phyloP scores from a whole-genome alignment of 2,888 invertebrate species.

The Microdon myrmicae region DNA sequence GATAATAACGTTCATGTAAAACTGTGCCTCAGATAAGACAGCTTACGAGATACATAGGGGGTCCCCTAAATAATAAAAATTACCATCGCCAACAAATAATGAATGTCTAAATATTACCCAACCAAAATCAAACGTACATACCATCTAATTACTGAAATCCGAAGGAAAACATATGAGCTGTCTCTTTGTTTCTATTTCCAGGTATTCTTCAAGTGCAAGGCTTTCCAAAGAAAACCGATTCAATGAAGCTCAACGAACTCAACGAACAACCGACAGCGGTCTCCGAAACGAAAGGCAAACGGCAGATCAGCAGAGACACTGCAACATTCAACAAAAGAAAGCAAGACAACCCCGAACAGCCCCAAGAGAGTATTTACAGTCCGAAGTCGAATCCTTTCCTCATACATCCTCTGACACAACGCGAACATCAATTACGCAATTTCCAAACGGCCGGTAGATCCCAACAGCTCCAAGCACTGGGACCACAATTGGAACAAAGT shows the following conservation, averaged over 20 bases:
- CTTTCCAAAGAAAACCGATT: slow-evolving; percentile 51
- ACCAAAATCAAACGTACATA: too few species aligned
- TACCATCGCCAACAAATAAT: too few species aligned
- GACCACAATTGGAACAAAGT: slow-evolving; percentile 60
- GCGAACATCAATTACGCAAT: slow-evolving; percentile 63
- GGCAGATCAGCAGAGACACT: slow-evolving; percentile 63
- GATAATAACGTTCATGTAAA: too few species aligned
- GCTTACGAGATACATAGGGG: too few species aligned
- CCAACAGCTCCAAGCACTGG: slow-evolving; percentile 54
- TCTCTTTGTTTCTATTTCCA: slow-evolving; percentile 26
- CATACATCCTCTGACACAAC: slow-evolving; percentile 63
- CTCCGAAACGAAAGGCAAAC: slow-evolving; percentile 61
- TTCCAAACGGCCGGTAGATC: slow-evolving; percentile 61
- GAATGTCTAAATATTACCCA: too few species aligned
- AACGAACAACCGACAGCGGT: slow-evolving; percentile 26
- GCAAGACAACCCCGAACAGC: slow-evolving; percentile 63
- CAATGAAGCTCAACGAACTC: slow-evolving; percentile 54
- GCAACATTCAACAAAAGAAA: slow-evolving; percentile 59
- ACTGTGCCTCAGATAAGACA: too few species aligned
- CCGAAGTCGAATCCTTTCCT: slow-evolving; percentile 63
- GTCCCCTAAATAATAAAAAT: too few species aligned
- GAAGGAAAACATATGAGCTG: slow-evolving; percentile 54
- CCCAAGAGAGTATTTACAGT: slow-evolving; percentile 64
- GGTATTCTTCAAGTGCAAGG: slow-evolving; percentile 55
- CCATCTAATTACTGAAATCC: slow-evolving; percentile 34